Evolutionary conservation across 2,113 vertebrate species (phyloP).

Genomic region (Pluvianellus socialis): DNA sequence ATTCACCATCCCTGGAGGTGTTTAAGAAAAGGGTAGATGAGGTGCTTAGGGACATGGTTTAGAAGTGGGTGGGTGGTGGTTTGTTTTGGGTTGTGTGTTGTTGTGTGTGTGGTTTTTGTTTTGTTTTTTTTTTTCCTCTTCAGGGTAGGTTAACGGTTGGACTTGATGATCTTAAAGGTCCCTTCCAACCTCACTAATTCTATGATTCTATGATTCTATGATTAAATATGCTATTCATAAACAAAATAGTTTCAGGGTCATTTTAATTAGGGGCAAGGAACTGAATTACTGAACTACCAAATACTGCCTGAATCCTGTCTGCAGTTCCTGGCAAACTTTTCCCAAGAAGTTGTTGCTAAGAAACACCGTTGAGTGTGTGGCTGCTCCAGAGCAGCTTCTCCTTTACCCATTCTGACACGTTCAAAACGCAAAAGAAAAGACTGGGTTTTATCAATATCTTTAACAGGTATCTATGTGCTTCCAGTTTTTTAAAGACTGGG

Average conservation of each 20-base stretch:
- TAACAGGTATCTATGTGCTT: background rate
- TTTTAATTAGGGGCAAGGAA: background rate
- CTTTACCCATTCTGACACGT: slow-evolving; percentile 15
- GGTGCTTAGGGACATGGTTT: no score
- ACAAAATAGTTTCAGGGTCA: background rate
- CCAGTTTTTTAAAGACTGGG: background rate
- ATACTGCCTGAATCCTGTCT: slow-evolving; percentile 31
- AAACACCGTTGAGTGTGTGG: slow-evolving; percentile 55
- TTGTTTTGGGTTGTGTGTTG: no score
- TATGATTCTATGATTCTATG: no score
- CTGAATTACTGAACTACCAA: slow-evolving; percentile 7
- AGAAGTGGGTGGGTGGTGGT: no score
- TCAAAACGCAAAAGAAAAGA: slow-evolving; percentile 65
- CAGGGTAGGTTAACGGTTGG: no score
- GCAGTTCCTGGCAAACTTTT: slow-evolving; percentile 44
- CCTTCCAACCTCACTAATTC: no score
- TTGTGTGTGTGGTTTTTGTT: no score
- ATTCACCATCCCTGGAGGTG: no score
- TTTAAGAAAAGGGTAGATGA: no score
- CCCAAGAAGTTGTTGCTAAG: slow-evolving; percentile 76
- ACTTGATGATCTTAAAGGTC: no score
- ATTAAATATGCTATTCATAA: background rate
- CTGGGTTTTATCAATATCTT: background rate
- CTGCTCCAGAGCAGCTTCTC: slow-evolving; percentile 66
- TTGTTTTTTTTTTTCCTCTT: no score